Conservation (phyloP, 2,113 vertebrate genomes). For the Gallinago paraguaiae region DNA sequence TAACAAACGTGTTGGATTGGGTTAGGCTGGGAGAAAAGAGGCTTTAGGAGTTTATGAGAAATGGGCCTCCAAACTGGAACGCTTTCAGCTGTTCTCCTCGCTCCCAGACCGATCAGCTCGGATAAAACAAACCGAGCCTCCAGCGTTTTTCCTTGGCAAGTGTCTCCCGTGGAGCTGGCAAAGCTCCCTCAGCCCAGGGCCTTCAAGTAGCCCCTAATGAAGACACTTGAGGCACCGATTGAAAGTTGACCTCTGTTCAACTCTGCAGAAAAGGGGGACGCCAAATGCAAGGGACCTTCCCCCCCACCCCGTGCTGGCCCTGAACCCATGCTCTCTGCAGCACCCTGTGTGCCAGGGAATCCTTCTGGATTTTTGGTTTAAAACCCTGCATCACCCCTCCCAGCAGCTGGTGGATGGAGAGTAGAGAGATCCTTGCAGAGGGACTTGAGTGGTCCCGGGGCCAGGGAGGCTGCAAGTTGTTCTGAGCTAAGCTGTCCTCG, state of each 20-base stretch:
- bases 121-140: background rate
- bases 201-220: background rate
- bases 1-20: background rate
- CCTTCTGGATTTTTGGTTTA: background rate
- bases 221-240: background rate
- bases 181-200: background rate
- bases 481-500: background rate
- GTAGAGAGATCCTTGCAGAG: background rate
- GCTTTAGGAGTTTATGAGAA: background rate
- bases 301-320: fast-evolving
- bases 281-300: background rate
- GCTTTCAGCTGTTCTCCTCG: background rate
- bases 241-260: background rate
- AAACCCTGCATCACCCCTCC: background rate
- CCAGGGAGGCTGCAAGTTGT: background rate
- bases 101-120: background rate
- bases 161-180: background rate
- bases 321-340: fast-evolving
- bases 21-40: background rate
- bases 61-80: background rate
- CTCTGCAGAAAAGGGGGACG: background rate
- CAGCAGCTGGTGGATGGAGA: background rate
- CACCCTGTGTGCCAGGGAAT: background rate
- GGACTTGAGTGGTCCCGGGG: background rate
- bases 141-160: background rate